phyloP scores from a whole-genome alignment of 2,888 invertebrate species.

The Tridacna crocea region DNA sequence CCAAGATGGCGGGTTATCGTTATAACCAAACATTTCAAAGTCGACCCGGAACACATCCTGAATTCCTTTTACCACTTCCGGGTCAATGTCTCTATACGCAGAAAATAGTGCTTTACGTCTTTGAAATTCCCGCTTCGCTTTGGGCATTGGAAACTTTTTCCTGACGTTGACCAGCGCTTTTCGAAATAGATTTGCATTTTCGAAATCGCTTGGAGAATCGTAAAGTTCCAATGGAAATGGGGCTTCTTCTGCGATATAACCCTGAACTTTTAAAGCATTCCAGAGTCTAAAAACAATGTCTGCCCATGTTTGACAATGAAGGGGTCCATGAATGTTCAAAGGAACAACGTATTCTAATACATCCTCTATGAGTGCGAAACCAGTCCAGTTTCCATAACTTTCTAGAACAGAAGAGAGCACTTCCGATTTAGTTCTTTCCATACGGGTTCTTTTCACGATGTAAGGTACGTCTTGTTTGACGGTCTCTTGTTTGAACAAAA shows the following conservation, averaged over 20 bases:
- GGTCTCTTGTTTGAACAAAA: conserved; percentile 10
- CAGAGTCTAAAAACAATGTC: conserved; percentile 27
- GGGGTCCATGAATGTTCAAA: not conserved
- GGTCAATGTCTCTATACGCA: conserved; percentile 5
- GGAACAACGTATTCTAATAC: conserved; percentile 9
- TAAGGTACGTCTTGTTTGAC: not conserved
- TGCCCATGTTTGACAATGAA: conserved; percentile 13
- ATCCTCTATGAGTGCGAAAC: conserved; percentile 3
- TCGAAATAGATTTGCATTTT: not conserved
- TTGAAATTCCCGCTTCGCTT: not conserved
- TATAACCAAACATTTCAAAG: conserved; percentile 18
- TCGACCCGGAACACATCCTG: conserved; percentile 13
- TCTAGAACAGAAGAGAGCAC: not conserved
- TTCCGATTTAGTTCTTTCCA: not conserved
- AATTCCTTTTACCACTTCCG: conserved; percentile 5
- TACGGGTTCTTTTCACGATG: not conserved
- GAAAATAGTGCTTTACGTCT: not conserved
- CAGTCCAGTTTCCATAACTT: conserved; percentile 1
- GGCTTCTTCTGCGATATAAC: conserved; percentile 23
- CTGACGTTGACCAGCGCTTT: not conserved
- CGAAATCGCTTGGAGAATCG: not conserved
- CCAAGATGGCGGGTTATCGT: not conserved
- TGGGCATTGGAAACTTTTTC: not conserved
- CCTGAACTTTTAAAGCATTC: conserved; percentile 32
- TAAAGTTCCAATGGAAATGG: conserved; percentile 25